Evolutionary conservation across 2,888 invertebrate species (phyloP).

Genomic region (Tromatobia lineatoria): DNA sequence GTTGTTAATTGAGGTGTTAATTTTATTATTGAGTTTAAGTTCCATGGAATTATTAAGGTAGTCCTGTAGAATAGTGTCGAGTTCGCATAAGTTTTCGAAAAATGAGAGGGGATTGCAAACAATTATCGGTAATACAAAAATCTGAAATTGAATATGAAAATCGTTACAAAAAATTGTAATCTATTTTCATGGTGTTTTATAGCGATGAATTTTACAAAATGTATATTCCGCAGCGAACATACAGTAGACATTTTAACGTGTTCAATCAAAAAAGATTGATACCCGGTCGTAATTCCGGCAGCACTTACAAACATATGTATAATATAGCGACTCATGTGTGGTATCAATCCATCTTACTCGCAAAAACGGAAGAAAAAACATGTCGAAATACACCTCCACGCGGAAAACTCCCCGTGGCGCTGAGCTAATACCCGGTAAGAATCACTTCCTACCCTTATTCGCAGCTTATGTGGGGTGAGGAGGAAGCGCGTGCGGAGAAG

Average conservation of each 20-base stretch:
- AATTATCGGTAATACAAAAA: too few relatives aligned
- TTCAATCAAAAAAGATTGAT: neutral
- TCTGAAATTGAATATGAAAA: too few relatives aligned
- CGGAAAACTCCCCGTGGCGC: constrained; percentile 7
- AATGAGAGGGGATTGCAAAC: too few relatives aligned
- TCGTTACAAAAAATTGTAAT: too few relatives aligned
- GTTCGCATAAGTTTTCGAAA: too few relatives aligned
- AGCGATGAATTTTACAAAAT: neutral
- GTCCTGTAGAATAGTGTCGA: too few relatives aligned
- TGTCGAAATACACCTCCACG: constrained; percentile 15
- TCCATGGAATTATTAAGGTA: too few relatives aligned
- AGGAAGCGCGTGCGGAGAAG: constrained; percentile 20
- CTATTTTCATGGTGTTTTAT: neutral
- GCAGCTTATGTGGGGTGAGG: constrained; percentile 31
- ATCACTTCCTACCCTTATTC: constrained; percentile 50
- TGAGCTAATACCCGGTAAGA: constrained; percentile 36
- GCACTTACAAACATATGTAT: neutral
- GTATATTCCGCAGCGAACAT: neutral
- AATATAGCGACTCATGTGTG: neutral
- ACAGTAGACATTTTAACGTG: neutral
- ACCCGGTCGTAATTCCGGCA: neutral
- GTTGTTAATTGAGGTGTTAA: too few relatives aligned
- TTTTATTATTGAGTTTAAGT: too few relatives aligned
- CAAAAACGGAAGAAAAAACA: constrained; percentile 40
- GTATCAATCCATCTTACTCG: constrained; percentile 1